phyloP scores from a whole-genome alignment of 2,797 vertebrate species.

The Alfaro cultratus region DNA sequence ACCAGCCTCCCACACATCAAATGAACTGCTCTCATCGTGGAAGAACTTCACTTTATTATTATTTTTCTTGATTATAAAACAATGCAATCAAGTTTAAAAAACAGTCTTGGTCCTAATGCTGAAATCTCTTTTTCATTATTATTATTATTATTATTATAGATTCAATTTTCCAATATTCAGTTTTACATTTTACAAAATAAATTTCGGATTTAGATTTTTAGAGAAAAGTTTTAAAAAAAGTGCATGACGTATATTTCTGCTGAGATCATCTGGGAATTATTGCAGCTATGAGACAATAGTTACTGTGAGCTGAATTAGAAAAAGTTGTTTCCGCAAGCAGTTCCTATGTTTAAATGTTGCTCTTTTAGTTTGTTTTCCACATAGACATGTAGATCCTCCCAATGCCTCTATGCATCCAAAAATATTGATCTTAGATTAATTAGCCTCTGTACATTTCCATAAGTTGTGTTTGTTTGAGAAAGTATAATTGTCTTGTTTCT shows the following conservation, averaged over 20 bases:
- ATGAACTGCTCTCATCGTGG: not conserved
- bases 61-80: not conserved
- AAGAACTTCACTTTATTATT: not conserved
- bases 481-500: not conserved
- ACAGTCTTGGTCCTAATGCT: not conserved
- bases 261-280: not conserved
- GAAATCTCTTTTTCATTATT: not conserved
- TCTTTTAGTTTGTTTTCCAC: not conserved
- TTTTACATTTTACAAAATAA: not conserved
- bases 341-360: not conserved
- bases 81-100: not conserved
- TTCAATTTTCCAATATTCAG: not conserved
- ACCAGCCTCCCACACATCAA: constrained; percentile 2
- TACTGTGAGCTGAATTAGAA: not conserved
- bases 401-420: not conserved
- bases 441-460: not conserved
- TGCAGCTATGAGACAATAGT: not conserved
- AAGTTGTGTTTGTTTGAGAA: not conserved
- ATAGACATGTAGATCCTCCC: not conserved
- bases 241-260: not conserved
- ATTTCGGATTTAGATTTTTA: not conserved
- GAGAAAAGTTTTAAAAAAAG: not conserved
- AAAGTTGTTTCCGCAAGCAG: not conserved
- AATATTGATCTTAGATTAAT: not conserved
- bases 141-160: not conserved